A percentile compares a stretch with the other conserved stretches of the same genome.
Evolutionary conservation across 2,113 vertebrate genomes (phyloP).

Genomic region (Lasiurus borealis): DNA sequence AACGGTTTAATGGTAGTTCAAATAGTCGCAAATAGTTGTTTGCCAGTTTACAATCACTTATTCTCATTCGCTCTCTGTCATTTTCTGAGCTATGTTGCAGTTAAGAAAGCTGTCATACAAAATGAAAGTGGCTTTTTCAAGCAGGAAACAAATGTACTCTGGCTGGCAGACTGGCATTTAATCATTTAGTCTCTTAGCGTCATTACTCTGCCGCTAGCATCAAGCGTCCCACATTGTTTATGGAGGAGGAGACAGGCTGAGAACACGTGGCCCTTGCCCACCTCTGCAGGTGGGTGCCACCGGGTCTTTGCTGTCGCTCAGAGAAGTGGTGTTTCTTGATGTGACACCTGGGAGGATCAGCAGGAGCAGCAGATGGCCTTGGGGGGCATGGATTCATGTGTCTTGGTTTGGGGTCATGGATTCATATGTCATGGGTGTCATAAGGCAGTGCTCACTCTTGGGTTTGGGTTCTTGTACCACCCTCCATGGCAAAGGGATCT

Average conservation of each 20-base stretch:
- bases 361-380: background rate
- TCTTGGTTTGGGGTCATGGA: background rate
- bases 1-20: constrained; percentile 76
- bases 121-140: constrained; percentile 81
- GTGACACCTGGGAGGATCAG: background rate
- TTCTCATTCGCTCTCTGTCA: constrained; percentile 73
- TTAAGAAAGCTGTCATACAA: constrained; percentile 82
- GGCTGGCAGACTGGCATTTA: constrained; percentile 74
- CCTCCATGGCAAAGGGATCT: background rate
- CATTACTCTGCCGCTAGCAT: constrained; percentile 68
- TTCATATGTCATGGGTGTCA: background rate
- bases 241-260: constrained; percentile 33
- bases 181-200: constrained; percentile 77
- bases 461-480: background rate
- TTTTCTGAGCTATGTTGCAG: constrained; percentile 74
- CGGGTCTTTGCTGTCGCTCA: background rate
- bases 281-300: background rate
- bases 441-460: background rate
- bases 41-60: constrained; percentile 80
- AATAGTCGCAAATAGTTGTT: constrained; percentile 79
- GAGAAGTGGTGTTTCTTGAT: background rate
- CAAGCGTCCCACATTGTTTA: constrained; percentile 26
- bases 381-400: background rate
- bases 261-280: constrained; percentile 27
- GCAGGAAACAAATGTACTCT: constrained; percentile 81